These are phyloP conservation scores for Caiman crocodilus DNA, from an alignment of 2,797 vertebrate species.

Conservation along the genomic window DNA sequence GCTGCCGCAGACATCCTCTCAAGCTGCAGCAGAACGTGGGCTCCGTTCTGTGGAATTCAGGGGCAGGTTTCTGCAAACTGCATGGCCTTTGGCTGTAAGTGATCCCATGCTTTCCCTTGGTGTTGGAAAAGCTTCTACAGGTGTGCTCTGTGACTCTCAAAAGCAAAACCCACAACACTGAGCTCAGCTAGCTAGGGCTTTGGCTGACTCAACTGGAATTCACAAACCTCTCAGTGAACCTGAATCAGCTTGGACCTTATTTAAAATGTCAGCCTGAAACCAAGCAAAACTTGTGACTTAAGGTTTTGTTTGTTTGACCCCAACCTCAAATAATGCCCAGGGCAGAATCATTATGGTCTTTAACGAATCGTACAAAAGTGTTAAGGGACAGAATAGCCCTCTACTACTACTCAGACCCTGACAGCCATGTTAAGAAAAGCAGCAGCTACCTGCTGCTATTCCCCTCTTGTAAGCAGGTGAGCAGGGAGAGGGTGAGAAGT, in stretches of 20 bases:
- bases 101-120: no score
- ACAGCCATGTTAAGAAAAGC: not conserved
- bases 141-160: not conserved
- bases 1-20: rapidly evolving
- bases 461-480: not conserved
- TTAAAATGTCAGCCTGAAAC: constrained; percentile 15
- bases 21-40: rapidly evolving
- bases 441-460: not conserved
- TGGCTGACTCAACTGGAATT: not conserved
- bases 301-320: not conserved
- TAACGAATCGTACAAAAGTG: not conserved
- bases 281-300: not conserved
- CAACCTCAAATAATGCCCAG: not conserved
- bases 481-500: not conserved
- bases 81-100: no score
- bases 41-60: no score
- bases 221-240: not conserved
- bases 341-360: not conserved
- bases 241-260: not conserved
- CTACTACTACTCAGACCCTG: not conserved
- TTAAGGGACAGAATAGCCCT: not conserved
- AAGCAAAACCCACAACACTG: not conserved
- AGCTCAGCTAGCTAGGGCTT: not conserved
- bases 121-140: no score
- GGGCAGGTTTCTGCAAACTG: no score